Base-by-base conservation (phyloP, 1,140 invertebrate genomes). In the Drosophila navojoa region DNA sequence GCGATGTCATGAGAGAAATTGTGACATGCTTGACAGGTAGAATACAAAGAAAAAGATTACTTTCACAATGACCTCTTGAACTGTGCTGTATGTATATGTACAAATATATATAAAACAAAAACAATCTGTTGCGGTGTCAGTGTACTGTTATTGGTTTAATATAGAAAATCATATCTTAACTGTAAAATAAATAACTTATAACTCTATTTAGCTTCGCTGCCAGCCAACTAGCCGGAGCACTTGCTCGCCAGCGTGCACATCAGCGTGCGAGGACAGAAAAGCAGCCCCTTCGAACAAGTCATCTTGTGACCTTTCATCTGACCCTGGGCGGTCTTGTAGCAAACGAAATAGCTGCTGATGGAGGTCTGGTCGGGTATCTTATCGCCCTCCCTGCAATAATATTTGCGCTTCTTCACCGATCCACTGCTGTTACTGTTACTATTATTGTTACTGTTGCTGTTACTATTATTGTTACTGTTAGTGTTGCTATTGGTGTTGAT, bases 231-330 rank as follows among this genome's bases (percentile, higher is more conserved):
- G 32, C 81, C 79, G 25, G 76, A 74, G 55, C 90, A 91, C 45
- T 90, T 91, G 40, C 60, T 74, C 49, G 90, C 72, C 15, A 91
- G 58, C 11, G 91, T 92, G 73, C 91, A 92, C 71, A 92, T 68
- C 5, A 79, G 60, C 4, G 79, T 89, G 47, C 71, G 77, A 9
- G 90, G 76, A 16, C 91, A 92, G 57, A 92, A 92, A 53, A 92
- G 77, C 57, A 92, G 57, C 4, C 78, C 76, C 53, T 90, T 90
- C 11, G 91, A 89, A 64, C 91, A 92, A 47, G 67, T 89, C 89
- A 92, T 91, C 55, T 92, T 92, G 58, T 91, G 90, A 1, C 91
- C 90, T 60, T 87, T 90, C 90, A 92, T 91, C 53, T 78, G 70
- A 49, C 90, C 91, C 53, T 89, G 72, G 0, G 81, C 44, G 6